Conservation (phyloP, 2,888 invertebrate species). For the Brachypalpus laphriformis region DNA sequence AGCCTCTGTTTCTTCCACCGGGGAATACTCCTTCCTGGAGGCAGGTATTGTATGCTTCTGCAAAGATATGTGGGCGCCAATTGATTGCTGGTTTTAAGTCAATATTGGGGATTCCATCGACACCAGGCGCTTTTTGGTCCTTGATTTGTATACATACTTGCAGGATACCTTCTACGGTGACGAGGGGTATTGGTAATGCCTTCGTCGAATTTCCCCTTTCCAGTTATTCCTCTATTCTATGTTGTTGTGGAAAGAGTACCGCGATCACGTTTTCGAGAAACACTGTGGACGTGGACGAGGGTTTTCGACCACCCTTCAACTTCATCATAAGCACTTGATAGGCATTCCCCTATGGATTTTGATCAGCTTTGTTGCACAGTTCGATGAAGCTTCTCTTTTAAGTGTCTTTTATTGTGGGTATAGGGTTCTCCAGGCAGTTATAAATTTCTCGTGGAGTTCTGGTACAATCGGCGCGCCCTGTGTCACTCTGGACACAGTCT, state of each 20-base stretch:
- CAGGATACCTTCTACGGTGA: too few species aligned
- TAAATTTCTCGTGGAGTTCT: background rate
- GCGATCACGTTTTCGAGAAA: too few species aligned
- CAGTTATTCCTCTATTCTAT: background rate
- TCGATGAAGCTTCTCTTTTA: too few species aligned
- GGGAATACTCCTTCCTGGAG: too few species aligned
- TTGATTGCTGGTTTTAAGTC: too few species aligned
- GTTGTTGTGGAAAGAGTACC: background rate
- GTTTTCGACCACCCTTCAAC: background rate
- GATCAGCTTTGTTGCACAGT: too few species aligned
- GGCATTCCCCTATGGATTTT: background rate
- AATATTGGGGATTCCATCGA: too few species aligned
- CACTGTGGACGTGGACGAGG: too few species aligned
- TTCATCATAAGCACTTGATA: too few species aligned
- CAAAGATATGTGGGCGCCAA: background rate
- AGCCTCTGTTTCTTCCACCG: too few species aligned
- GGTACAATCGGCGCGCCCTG: background rate
- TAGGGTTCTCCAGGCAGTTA: background rate
- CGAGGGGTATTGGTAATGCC: too few species aligned
- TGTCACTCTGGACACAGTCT: background rate
- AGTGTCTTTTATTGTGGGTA: background rate
- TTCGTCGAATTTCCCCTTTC: background rate
- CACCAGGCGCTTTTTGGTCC: background rate
- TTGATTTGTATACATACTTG: background rate
- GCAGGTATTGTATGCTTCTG: too few species aligned